Percentiles rank a stretch among this genome's conserved stretches.
Conservation (phyloP, 2,888 invertebrate species). For the Sinelater perroti region DNA sequence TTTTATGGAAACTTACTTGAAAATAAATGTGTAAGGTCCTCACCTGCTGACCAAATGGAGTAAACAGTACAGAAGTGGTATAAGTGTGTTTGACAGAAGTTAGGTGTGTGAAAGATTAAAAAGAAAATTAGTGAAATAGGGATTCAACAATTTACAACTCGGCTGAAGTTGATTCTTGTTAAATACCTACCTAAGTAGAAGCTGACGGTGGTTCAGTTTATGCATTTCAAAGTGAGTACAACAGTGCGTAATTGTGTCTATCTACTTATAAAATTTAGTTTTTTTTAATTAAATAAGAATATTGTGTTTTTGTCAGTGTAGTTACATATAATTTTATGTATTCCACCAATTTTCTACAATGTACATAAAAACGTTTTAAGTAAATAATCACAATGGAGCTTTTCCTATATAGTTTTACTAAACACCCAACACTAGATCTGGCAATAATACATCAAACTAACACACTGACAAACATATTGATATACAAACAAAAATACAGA, state of each 20-base stretch:
- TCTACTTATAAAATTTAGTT: background rate
- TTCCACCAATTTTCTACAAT: slow-evolving; percentile 25
- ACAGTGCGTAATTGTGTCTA: background rate
- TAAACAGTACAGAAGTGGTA: slow-evolving; percentile 44
- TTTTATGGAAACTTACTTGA: slow-evolving; percentile 55
- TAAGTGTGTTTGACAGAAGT: slow-evolving; percentile 40
- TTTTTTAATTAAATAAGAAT: background rate
- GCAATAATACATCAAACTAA: slow-evolving; percentile 48
- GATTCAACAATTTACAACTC: background rate
- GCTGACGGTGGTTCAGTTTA: background rate
- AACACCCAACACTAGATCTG: slow-evolving; percentile 48
- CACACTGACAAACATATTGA: slow-evolving; percentile 43
- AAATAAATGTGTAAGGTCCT: slow-evolving; percentile 54
- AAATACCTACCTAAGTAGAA: slow-evolving; percentile 6
- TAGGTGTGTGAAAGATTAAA: slow-evolving; percentile 23
- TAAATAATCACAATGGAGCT: slow-evolving; percentile 16
- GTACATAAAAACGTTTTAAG: background rate
- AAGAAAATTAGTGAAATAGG: slow-evolving; percentile 32
- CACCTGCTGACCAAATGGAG: slow-evolving; percentile 56
- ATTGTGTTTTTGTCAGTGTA: background rate
- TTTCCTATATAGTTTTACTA: slow-evolving; percentile 38
- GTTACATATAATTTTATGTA: no score
- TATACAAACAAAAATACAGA: slow-evolving; percentile 34
- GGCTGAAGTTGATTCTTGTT: background rate
- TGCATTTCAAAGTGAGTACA: background rate